Evolutionary conservation across 1,140 invertebrate species (phyloP), one percentile per base, ranked within the genome.

Genomic region (Hycleus phaleratus): DNA sequence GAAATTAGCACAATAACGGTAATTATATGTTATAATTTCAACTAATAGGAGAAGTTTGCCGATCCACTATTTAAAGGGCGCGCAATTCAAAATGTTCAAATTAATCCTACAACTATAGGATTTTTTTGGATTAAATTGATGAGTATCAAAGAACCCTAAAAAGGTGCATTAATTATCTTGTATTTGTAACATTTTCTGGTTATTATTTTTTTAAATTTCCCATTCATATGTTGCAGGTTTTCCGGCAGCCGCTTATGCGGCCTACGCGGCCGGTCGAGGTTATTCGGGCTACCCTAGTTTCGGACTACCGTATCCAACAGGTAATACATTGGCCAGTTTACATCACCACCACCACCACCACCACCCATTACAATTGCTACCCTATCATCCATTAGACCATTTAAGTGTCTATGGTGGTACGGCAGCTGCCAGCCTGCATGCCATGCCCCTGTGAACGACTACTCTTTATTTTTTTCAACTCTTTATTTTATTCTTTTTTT

Each of bases 201-300:
- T 18, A 18, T 18, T 18, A 18, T 18, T 18, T 18, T 18, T 18
- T 18, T 18, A 1, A 18, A 18, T 18, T 18, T 18, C 18, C 18
- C 18, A 18, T 18, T 18, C 75, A 79, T 75, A 74, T 81, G 80
- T 79, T 74, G 47, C 83, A 92, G 91, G 90, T 83, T 93, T 94
- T 78, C 90, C 90, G 79, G 90, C 91, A 75, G 87, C 87, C 71
- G 90, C 90, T 70, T 93, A 93, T 79, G 90, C 90, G 77, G 90
- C 91, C 73, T 93, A 93, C 78, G 90, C 91, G 78, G 90, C 91
- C 74, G 90, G 90, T 76, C 87, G 91, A 78, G 88, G 91, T 72
- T 95, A 93, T 82, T 92, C 90, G 78, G 90, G 91, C 80, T 94
- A 94, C 83, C 91, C 91, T 82, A 92, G 91, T 85, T 94, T 94